Base-by-base conservation (phyloP, 1,140 invertebrate species). In the Drosophila guanche region DNA sequence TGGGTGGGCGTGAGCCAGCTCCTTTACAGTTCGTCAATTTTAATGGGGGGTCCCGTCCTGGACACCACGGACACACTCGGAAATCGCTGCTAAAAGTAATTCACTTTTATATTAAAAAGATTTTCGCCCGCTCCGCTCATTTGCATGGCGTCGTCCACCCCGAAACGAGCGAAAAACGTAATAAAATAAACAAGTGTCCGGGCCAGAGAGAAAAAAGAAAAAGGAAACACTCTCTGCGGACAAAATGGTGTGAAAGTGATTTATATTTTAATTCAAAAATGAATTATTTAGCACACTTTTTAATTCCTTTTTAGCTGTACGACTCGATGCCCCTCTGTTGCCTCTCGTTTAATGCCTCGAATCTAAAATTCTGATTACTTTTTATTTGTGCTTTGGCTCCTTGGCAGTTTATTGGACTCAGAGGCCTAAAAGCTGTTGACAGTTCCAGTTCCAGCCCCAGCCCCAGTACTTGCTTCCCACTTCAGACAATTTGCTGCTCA, bases 231-330 rank as follows among this genome's bases (percentile, higher is more conserved):
- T 37, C 10, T 54, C 43, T 47, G 47, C 72, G 72, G 73, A 88
- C 83, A 88, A 88, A 88, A 88, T 88, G 83, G 83, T 88, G 83
- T 88, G 83, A 90, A 89, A 89, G 89, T 90, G 88, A 90, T 90
- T 90, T 90, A 90, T 90, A 84, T 90, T 90, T 89, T 89, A 90
- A 90, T 90, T 80, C 88, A 72, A 90, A 88, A 90, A 90, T 90
- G 83, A 90, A 90, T 90, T 90, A 90, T 90, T 90, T 90, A 89
- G 74, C 65, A 71, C 88, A 85, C 70, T 90, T 90, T 90, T 89
- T 90, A 89, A 90, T 89, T 81, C 58, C 73, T 78, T 70, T 84
- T 80, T 41, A 42, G 58, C 20, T 47, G 59, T n/a, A 48, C n/a
- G 40, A 23, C 37, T 25, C 23, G 3, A 16, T 47, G 8, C 5